Base-by-base conservation (phyloP, 2,888 invertebrate genomes). In the Lycophotia porphyrea region DNA sequence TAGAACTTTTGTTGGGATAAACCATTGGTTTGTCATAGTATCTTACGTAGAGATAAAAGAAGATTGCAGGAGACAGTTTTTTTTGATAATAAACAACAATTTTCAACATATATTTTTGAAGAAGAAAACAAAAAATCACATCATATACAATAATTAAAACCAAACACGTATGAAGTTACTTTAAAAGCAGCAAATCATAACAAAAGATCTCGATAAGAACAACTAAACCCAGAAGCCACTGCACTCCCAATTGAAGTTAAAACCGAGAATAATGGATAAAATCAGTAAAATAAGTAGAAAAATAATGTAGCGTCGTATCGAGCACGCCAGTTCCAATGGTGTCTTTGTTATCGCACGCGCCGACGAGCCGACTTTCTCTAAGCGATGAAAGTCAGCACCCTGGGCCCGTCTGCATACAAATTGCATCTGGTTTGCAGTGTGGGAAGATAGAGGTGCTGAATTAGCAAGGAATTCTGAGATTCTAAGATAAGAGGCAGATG, bases 351-450 rank as follows among this genome's bases (percentile, higher is more conserved):
- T 92, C 90, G 91, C 91, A 94, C 93, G 94, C 93, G 91, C 90
- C 92, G 90, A 78, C 92, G 93, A 92, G 84, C 81, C 88, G 90
- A 95, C 95, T 96, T 96, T 96, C 96, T 93, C 95, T 93, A 94
- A 93, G 92, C 94, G 93, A 95, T 93, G 96, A 95, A 96, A 96
- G 95, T 95, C 93, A 72, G 83, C 83, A 88, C 89, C 87, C 85
- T 84, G 86, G 78, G 87, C 88, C 80, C 85, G 90, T 91, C 92
- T 93, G 94, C 93, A 95, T 94, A 94, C 92, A 93, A 94, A 94
- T 93, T 77, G 85, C 77, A 81, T 82, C 87, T 79, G 77, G 88
- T 89, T 88, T 88, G 81, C 88, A 87, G 88, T 88, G 84, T 87
- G 86, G 86, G 78, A 86, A 86, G 77, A 80, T 81, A 65, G 78